Evolutionary conservation across 2,113 vertebrate genomes (phyloP).

Genomic region (Otocyon megalotis): DNA sequence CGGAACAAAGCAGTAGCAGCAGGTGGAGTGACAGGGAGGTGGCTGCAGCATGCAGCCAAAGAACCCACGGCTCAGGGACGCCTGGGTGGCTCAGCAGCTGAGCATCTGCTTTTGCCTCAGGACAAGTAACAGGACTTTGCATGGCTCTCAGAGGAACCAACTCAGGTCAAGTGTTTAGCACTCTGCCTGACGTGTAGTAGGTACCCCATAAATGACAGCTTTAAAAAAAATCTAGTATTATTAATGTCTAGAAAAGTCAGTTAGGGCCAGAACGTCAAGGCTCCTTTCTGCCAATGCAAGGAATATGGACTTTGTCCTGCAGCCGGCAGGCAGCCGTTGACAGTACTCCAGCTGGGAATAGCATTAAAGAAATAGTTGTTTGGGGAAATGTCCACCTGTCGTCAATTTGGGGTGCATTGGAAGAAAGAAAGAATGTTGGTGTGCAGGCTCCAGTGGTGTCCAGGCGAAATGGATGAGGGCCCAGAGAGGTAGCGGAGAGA

Average conservation of each 20-base stretch:
- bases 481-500: background rate
- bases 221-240: background rate
- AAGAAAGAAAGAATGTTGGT: background rate
- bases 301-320: background rate
- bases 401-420: background rate
- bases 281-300: background rate
- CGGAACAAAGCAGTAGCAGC: background rate
- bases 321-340: background rate
- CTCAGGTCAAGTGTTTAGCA: background rate
- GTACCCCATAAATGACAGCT: background rate
- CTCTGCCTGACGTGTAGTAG: background rate
- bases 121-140: background rate
- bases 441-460: background rate
- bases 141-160: background rate
- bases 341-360: background rate
- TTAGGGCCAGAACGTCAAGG: background rate
- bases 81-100: no score
- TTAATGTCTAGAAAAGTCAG: constrained; percentile 49
- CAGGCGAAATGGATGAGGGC: background rate
- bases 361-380: background rate
- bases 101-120: background rate
- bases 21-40: background rate
- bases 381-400: constrained; percentile 4
- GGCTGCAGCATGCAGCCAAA: background rate
- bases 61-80: background rate